Base-by-base conservation (phyloP, 2,888 invertebrate species). In the Elmis aenea region DNA sequence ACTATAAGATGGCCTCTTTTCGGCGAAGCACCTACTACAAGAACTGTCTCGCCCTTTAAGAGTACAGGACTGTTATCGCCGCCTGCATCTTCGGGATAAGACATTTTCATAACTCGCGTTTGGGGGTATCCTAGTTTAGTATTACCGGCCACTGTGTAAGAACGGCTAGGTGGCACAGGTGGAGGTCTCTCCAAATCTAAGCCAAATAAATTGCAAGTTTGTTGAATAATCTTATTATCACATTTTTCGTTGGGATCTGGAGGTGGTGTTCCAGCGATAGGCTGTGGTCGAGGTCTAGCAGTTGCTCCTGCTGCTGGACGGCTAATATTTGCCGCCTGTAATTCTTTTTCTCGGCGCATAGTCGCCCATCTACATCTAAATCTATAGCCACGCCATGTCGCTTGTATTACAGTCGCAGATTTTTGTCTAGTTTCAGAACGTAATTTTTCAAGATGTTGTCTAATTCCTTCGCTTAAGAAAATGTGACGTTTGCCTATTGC, bases 71-170 rank as follows among this genome's bases (percentile, higher is more conserved):
- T 77, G 9, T 75, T 74, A n/a, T 75, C 74, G 9, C 68, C 69
- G 32, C 64, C 67, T 44, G 64, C 70, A 36, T 72, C 75, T 44
- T 69, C 68, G 51, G 84, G 83, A 72, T 85, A 94, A 52, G 85
- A 84, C 76, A 86, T 85, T 69, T 88, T 88, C 86, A 94, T 90
- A 38, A 87, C 75, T 61, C 94, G 79, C 52, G 83, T 86, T 71
- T 94, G 94, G 46, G 94, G 94, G 72, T 93, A 94, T 54, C 88
- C 85, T 50, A 92, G 73, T 71, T 92, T 92, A 38, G 88, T 86
- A 66, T 91, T 90, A 54, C 90, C 90, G 14, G 85, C 76, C 39
- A 94, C 88, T 3, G 91, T 92, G 70, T 95, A 94, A 2, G 88
- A 81, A 53, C 94, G 78, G 57, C 89, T 84, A 16, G 90, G 87